Percentiles rank a stretch among this genome's conserved stretches.
These are phyloP conservation scores for Oncorhynchus tshawytscha DNA, from an alignment of 2,113 vertebrate species.

Conservation along the genomic window DNA sequence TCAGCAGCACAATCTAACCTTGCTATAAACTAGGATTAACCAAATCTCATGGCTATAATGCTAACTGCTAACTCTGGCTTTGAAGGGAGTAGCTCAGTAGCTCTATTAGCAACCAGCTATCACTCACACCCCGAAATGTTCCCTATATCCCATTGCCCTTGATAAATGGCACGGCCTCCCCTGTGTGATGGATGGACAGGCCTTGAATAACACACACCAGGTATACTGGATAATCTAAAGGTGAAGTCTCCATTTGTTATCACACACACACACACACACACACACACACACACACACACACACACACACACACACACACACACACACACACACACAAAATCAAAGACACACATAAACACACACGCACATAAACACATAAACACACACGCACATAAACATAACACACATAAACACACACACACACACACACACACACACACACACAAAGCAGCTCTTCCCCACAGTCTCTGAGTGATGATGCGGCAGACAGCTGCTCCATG, in stretches of 20 bases:
- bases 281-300: too few species aligned
- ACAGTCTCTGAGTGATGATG: conserved; percentile 52
- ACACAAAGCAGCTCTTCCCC: conserved; percentile 36
- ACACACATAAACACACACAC: background rate
- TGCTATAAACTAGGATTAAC: too few species aligned
- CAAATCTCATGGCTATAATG: too few species aligned
- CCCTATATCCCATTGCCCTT: too few species aligned
- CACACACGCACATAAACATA: too few species aligned
- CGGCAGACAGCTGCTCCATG: conserved; percentile 48
- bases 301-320: background rate
- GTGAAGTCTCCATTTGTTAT: conserved; percentile 40
- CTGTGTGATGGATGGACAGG: background rate
- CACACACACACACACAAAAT: too few species aligned
- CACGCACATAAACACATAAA: background rate
- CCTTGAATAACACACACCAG: background rate
- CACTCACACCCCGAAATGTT: too few species aligned
- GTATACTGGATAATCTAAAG: conserved; percentile 1
- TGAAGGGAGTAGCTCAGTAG: too few species aligned
- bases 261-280: background rate
- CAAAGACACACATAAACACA: background rate
- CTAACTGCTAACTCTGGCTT: too few species aligned
- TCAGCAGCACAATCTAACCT: too few species aligned
- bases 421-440: too few species aligned
- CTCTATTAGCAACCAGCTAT: too few species aligned
- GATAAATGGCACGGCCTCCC: background rate